Conservation (phyloP, 35 echinoderm and acorn worm species). For the Hemicentrotus pulcherrimus region DNA sequence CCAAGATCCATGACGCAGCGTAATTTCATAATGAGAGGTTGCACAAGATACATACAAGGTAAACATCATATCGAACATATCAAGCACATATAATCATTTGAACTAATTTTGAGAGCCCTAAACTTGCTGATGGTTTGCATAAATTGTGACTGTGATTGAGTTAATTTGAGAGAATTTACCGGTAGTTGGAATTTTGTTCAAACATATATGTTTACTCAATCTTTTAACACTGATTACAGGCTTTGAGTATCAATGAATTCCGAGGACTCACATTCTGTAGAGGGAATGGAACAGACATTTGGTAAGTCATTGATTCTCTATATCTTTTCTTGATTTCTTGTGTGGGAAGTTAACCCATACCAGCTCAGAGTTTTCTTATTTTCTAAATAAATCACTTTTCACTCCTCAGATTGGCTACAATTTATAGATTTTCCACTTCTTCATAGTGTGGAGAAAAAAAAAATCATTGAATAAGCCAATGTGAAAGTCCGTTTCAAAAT, state of each 20-base stretch:
- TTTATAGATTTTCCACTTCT: too few relatives aligned
- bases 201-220: background rate
- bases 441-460: too few relatives aligned
- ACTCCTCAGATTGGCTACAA: too few relatives aligned
- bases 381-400: too few relatives aligned
- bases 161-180: background rate
- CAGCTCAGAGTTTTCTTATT: too few relatives aligned
- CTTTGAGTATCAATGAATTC: constrained; percentile 54
- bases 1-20: too few relatives aligned
- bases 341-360: background rate
- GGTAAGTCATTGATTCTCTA: background rate
- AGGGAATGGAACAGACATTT: background rate
- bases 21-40: background rate
- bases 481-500: too few relatives aligned
- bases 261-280: constrained; percentile 28
- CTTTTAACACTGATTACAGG: background rate
- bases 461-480: too few relatives aligned
- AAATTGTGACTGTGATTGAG: background rate
- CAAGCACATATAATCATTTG: background rate
- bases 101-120: background rate
- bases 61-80: background rate
- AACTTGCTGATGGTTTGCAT: background rate
- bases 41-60: background rate
- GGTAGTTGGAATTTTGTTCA: background rate
- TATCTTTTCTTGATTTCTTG: background rate